Conservation (phyloP, 2,797 vertebrate species). For the Alfaro cultratus region DNA sequence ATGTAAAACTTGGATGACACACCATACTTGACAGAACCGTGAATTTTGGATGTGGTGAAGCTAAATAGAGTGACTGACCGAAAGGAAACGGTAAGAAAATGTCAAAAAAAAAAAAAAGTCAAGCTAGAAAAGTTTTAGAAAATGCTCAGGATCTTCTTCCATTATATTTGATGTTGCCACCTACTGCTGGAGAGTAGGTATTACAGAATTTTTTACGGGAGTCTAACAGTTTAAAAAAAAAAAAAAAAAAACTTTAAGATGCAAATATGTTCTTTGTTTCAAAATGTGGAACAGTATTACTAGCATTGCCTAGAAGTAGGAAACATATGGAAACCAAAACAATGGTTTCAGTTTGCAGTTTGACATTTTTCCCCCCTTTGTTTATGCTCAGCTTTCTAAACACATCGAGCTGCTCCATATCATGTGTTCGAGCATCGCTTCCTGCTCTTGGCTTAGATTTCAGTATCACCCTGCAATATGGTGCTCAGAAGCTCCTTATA, state of each 20-base stretch:
- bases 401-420: slow-evolving; percentile 17
- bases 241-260: neutral
- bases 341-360: neutral
- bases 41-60: neutral
- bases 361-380: neutral
- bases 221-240: neutral
- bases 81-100: neutral
- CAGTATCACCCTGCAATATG: slow-evolving; percentile 8
- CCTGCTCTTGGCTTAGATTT: slow-evolving; percentile 28
- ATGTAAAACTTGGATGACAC: neutral
- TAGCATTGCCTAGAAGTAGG: neutral
- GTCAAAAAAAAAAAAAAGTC: neutral
- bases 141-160: neutral
- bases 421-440: neutral
- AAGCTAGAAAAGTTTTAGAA: neutral
- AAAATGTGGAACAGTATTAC: neutral
- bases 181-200: neutral
- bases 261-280: neutral
- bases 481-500: slow-evolving; percentile 11
- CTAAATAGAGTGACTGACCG: neutral
- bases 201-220: neutral
- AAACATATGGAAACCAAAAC: slow-evolving; percentile 4
- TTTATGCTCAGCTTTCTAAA: slow-evolving; percentile 21
- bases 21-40: neutral
- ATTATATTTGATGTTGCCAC: too few relatives aligned